phyloP scores from a whole-genome alignment of 2,888 invertebrate genomes.

The Callimorpha dominula region DNA sequence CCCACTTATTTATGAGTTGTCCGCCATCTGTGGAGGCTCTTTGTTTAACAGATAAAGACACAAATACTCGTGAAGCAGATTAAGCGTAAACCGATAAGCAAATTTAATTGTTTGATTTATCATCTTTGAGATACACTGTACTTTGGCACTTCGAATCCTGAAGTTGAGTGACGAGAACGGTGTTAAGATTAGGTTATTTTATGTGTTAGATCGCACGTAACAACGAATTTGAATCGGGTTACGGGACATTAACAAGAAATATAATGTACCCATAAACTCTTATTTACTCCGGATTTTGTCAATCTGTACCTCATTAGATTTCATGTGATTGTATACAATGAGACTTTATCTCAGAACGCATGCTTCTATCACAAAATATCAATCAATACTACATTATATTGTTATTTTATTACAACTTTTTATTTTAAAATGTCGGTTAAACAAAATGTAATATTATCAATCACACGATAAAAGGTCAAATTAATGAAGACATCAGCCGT shows the following conservation, averaged over 20 bases:
- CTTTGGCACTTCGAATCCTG: neutral
- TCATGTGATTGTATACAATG: no score
- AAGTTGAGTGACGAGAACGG: neutral
- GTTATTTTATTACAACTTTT: neutral
- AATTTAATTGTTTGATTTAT: neutral
- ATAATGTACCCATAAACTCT: no score
- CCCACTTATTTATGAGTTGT: conserved; percentile 34
- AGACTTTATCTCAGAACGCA: no score
- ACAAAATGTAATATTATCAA: neutral
- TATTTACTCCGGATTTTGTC: no score
- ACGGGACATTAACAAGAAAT: no score
- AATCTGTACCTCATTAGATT: no score
- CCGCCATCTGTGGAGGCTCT: conserved; percentile 23
- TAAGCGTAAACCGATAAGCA: neutral
- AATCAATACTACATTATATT: no score
- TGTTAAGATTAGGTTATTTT: neutral
- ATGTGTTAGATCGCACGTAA: no score
- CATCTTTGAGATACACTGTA: neutral
- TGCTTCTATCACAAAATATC: no score
- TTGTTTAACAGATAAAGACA: neutral
- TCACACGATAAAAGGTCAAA: neutral
- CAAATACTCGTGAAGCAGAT: neutral
- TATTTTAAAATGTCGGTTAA: neutral
- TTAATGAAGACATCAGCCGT: conserved; percentile 9
- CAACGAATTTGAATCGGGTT: no score